A percentile compares a stretch with the other conserved stretches of the same genome.
phyloP scores from a whole-genome alignment of 2,888 invertebrate genomes.

The Notodonta ziczac region DNA sequence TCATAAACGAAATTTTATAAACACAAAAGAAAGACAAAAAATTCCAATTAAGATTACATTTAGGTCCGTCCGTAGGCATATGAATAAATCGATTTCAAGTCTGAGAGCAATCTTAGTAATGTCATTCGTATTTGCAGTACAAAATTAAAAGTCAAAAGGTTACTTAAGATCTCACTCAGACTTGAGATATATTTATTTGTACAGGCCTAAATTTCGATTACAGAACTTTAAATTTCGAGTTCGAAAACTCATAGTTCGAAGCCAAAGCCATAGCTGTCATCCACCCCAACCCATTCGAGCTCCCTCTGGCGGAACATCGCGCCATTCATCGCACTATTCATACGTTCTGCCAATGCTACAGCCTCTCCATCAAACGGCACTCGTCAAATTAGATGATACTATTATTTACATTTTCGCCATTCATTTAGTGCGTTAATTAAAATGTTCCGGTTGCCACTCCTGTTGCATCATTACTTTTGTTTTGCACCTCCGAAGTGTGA shows the following conservation, averaged over 20 bases:
- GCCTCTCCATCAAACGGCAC: constrained; percentile 67
- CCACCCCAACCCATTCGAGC: constrained; percentile 51
- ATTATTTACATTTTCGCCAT: constrained; percentile 67
- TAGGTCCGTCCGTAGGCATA: no score
- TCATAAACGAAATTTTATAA: no score
- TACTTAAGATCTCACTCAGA: no score
- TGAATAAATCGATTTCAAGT: no score
- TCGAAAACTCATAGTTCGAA: constrained; percentile 35
- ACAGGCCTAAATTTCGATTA: background rate
- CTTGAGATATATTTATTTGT: no score
- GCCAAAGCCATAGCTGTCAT: constrained; percentile 22
- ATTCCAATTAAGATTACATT: no score
- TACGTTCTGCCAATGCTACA: constrained; percentile 55
- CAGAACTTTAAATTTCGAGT: background rate
- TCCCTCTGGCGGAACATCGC: constrained; percentile 62
- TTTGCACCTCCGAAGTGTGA: constrained; percentile 82
- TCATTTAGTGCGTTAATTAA: constrained; percentile 79
- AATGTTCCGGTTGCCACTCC: constrained; percentile 71
- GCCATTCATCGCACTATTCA: constrained; percentile 62
- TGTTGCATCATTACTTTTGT: constrained; percentile 65
- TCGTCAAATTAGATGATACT: constrained; percentile 76
- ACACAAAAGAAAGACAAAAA: no score
- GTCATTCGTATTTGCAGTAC: no score
- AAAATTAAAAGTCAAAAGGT: no score
- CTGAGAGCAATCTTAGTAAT: no score